phyloP scores from a whole-genome alignment of 2,797 vertebrate genomes.

The Pseudochaenichthys georgianus region DNA sequence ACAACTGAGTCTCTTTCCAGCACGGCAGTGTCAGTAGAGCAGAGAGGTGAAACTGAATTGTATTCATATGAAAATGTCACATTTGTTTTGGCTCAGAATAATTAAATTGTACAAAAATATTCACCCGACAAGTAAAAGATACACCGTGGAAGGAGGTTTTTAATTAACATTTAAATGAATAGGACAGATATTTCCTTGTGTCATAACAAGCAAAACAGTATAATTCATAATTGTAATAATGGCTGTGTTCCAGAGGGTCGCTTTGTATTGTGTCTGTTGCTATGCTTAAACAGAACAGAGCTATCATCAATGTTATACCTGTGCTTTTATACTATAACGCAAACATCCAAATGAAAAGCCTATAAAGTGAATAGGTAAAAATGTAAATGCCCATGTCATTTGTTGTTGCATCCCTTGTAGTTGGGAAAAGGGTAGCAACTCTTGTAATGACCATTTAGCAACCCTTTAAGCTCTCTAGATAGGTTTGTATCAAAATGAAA shows the following conservation, averaged over 20 bases:
- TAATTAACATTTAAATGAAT: constrained; percentile 54
- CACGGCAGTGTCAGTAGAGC: background rate
- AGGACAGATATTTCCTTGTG: constrained; percentile 12
- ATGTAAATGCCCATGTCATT: too few relatives aligned
- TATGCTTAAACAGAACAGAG: background rate
- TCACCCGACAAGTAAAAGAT: constrained; percentile 22
- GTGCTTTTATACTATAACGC: background rate
- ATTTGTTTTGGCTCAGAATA: constrained; percentile 27
- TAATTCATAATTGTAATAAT: constrained; percentile 31
- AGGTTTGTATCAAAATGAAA: too few relatives aligned
- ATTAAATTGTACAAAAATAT: constrained; percentile 40
- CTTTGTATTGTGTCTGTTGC: background rate
- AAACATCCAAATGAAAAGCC: background rate
- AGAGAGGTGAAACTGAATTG: background rate
- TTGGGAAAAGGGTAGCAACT: too few relatives aligned
- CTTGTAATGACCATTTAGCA: too few relatives aligned
- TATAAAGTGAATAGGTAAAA: background rate
- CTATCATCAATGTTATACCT: background rate
- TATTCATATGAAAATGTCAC: constrained; percentile 24
- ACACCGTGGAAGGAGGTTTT: constrained; percentile 24
- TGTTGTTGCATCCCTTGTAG: too few relatives aligned
- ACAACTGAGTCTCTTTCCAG: constrained; percentile 6
- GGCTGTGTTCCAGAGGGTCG: background rate
- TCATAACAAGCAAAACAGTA: constrained; percentile 15
- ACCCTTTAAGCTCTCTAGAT: too few relatives aligned